phyloP scores from a whole-genome alignment of 2,888 invertebrate species.

The Harpagoxenus sublaevis region DNA sequence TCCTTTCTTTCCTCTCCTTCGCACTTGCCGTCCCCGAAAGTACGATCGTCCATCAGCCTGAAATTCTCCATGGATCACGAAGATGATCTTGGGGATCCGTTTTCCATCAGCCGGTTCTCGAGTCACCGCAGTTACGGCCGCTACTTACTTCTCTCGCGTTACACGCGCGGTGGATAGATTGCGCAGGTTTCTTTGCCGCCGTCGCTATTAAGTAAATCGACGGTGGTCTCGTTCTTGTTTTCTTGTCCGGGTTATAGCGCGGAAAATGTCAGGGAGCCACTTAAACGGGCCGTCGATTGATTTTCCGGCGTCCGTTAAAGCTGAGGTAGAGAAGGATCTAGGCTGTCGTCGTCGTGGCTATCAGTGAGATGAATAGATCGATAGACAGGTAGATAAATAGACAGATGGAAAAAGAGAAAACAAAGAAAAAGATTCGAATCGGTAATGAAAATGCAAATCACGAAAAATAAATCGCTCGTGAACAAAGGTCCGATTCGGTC shows the following conservation, averaged over 20 bases:
- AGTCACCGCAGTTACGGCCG: neutral
- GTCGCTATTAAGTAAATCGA: constrained; percentile 27
- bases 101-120: constrained; percentile 57
- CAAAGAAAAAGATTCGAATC: constrained; percentile 59
- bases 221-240: constrained; percentile 43
- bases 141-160: neutral
- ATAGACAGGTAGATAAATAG: neutral
- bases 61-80: constrained; percentile 58
- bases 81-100: constrained; percentile 65
- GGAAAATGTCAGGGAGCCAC: constrained; percentile 41
- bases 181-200: neutral
- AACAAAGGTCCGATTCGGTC: neutral
- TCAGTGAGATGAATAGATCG: neutral
- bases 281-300: constrained; percentile 48
- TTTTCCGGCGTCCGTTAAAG: constrained; percentile 32
- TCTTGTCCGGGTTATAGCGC: constrained; percentile 22
- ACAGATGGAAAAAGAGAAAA: constrained; percentile 24
- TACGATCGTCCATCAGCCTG: constrained; percentile 60
- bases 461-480: constrained; percentile 50
- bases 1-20: neutral
- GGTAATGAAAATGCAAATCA: constrained; percentile 74
- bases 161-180: neutral
- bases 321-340: constrained; percentile 27
- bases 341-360: neutral
- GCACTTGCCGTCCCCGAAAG: neutral